Percentiles rank a stretch among this genome's conserved stretches.
phyloP scores from a whole-genome alignment of 2,113 vertebrate genomes.

The Pygoscelis adeliae region DNA sequence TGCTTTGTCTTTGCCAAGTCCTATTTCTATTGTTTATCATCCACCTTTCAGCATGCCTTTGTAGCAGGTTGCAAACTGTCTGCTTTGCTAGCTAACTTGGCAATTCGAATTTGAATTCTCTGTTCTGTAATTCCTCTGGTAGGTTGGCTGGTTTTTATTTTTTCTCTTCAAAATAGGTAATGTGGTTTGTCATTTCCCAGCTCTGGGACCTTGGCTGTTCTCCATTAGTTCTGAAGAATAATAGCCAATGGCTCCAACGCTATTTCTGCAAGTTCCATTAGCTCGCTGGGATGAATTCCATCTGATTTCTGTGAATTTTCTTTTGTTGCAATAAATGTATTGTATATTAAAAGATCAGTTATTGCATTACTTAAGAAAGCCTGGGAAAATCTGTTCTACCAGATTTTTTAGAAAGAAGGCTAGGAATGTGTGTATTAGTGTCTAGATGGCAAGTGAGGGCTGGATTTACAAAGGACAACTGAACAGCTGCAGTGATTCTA shows the following conservation, averaged over 20 bases:
- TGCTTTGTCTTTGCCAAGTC: neutral
- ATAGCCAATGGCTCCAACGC: neutral
- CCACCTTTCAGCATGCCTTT: neutral
- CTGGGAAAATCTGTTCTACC: neutral
- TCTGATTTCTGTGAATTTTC: neutral
- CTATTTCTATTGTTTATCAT: neutral
- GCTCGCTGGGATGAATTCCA: neutral
- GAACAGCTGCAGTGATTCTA: neutral
- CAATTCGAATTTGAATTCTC: neutral
- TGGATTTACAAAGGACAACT: neutral
- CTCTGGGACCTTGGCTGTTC: neutral
- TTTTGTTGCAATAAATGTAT: neutral
- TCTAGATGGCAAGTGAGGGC: neutral
- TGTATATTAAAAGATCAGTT: neutral
- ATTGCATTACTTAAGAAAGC: neutral
- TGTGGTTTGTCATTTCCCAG: neutral
- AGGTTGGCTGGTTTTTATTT: neutral
- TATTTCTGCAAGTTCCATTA: constrained; percentile 24
- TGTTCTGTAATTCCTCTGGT: neutral
- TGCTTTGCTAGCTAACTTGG: neutral
- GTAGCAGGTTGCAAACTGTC: neutral
- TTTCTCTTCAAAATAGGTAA: neutral
- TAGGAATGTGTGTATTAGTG: neutral
- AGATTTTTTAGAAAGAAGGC: neutral
- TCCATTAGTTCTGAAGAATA: neutral